Conservation (phyloP, 2,797 vertebrate species). For the Karalla daura region DNA sequence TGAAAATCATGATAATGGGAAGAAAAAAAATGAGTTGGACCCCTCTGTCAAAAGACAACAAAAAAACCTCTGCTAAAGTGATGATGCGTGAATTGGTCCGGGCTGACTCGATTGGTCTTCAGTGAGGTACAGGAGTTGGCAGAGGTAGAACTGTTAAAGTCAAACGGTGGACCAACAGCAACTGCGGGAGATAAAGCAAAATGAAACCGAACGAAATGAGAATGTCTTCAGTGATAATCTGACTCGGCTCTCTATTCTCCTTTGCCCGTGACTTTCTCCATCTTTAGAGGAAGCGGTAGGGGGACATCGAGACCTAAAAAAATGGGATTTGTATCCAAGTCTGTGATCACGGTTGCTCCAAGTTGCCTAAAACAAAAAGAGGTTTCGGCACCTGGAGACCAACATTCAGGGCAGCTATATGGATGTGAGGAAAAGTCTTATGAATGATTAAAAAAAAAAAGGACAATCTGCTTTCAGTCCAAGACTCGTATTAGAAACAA, state of each 20-base stretch:
- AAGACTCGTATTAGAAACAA: slow-evolving; percentile 50
- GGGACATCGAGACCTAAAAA: background rate
- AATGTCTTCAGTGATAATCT: slow-evolving; percentile 1
- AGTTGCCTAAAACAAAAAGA: background rate
- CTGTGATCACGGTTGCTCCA: background rate
- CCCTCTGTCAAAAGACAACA: background rate
- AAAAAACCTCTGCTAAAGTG: background rate
- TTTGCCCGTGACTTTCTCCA: slow-evolving; percentile 5
- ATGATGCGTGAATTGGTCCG: background rate
- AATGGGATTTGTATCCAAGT: background rate
- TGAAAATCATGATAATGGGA: slow-evolving; percentile 9
- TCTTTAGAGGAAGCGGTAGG: slow-evolving; percentile 5
- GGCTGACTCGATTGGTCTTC: slow-evolving; percentile 8
- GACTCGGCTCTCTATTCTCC: background rate
- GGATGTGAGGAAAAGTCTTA: slow-evolving; percentile 3
- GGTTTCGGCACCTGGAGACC: slow-evolving; percentile 4
- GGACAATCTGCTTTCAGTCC: slow-evolving; percentile 50
- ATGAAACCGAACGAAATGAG: background rate
- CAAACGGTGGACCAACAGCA: background rate
- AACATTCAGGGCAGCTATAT: slow-evolving; percentile 13
- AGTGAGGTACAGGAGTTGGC: slow-evolving; percentile 26
- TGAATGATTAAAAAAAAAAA: slow-evolving; percentile 26
- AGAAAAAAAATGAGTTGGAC: slow-evolving; percentile 11
- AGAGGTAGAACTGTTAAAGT: slow-evolving; percentile 49
- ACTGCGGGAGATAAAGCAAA: slow-evolving; percentile 1